These are phyloP conservation scores for Oikopleura dioica DNA, from an alignment of 23 tunicate species.

Conservation along the genomic window DNA sequence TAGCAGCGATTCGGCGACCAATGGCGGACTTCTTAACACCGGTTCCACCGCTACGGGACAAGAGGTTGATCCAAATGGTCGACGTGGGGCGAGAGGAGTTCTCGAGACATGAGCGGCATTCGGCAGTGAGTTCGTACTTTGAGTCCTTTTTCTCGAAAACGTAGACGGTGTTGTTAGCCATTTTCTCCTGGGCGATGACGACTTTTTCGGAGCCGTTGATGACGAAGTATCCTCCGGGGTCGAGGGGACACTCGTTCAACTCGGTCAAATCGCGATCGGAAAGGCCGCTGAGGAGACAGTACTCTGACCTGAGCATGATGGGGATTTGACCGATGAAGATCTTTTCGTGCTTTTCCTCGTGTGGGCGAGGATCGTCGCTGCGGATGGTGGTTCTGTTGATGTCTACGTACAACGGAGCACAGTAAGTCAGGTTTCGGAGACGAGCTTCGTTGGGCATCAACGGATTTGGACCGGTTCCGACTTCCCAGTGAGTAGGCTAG, in stretches of 20 bases:
- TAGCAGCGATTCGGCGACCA: slow-evolving; percentile 94
- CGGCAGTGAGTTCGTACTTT: slow-evolving; percentile 89
- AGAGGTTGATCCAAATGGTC: slow-evolving; percentile 97
- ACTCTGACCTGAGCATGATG: slow-evolving; percentile 91
- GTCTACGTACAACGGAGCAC: slow-evolving; percentile 93
- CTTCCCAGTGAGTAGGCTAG: slow-evolving; percentile 93
- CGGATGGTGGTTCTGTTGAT: slow-evolving; percentile 64
- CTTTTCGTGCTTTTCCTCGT: slow-evolving; percentile 51
- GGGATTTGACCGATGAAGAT: slow-evolving; percentile 94
- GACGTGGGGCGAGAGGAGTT: slow-evolving; percentile 90
- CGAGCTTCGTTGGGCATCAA: slow-evolving; percentile 99
- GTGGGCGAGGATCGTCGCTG: slow-evolving; percentile 28
- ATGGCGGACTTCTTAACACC: slow-evolving; percentile 97
- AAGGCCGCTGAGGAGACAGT: slow-evolving; percentile 72
- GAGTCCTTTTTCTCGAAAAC: slow-evolving; percentile 96
- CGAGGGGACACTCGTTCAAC: slow-evolving; percentile 92
- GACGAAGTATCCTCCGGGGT: slow-evolving; percentile 98
- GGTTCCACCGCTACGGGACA: slow-evolving; percentile 67
- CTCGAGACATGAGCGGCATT: slow-evolving; percentile 77
- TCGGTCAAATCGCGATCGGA: slow-evolving; percentile 98
- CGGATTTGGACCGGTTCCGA: slow-evolving; percentile 88
- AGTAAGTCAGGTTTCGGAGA: slow-evolving; percentile 73
- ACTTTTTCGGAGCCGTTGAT: slow-evolving; percentile 98
- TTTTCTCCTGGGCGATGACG: slow-evolving; percentile 91
- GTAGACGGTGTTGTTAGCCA: slow-evolving; percentile 96